phyloP scores from a whole-genome alignment of 1,140 invertebrate species.

The Stenopsyche tienmushanensis region DNA sequence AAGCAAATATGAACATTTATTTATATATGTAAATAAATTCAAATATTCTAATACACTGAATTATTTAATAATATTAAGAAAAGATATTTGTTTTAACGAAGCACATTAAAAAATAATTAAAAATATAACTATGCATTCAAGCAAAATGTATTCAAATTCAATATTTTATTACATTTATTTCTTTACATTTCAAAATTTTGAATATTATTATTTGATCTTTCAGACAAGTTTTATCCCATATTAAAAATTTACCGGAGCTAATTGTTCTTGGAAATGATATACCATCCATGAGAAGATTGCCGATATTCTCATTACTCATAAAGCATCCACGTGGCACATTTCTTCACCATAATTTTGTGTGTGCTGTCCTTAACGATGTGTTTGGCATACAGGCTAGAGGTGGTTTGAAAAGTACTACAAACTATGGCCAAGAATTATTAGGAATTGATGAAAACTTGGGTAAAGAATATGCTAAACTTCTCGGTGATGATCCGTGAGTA shows the following conservation, averaged over 20 bases:
- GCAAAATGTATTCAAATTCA: not conserved
- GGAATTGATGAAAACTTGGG: conserved; percentile 78
- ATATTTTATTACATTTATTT: conserved; percentile 4
- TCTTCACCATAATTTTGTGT: conserved; percentile 89
- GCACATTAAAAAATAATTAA: not conserved
- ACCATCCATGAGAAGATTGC: conserved; percentile 65
- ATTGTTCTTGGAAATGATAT: conserved; percentile 75
- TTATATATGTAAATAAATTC: not conserved
- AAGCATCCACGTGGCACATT: conserved; percentile 77
- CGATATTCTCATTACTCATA: conserved; percentile 86
- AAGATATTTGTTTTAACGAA: too few relatives aligned
- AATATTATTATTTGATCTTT: conserved; percentile 45
- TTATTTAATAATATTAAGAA: not conserved
- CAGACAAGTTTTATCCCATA: conserved; percentile 73
- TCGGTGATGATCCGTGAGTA: conserved; percentile 72
- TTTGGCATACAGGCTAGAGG: conserved; percentile 89
- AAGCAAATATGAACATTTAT: too few relatives aligned
- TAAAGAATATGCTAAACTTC: conserved; percentile 72
- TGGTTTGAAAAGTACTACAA: conserved; percentile 58
- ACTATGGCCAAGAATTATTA: conserved; percentile 82
- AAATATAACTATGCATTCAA: not conserved
- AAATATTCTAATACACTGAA: not conserved
- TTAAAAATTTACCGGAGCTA: conserved; percentile 74
- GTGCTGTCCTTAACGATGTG: conserved; percentile 84
- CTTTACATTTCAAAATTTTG: conserved; percentile 1